phyloP scores from a whole-genome alignment of 64 coral and sea anemone genomes.

The Porites lutea region DNA sequence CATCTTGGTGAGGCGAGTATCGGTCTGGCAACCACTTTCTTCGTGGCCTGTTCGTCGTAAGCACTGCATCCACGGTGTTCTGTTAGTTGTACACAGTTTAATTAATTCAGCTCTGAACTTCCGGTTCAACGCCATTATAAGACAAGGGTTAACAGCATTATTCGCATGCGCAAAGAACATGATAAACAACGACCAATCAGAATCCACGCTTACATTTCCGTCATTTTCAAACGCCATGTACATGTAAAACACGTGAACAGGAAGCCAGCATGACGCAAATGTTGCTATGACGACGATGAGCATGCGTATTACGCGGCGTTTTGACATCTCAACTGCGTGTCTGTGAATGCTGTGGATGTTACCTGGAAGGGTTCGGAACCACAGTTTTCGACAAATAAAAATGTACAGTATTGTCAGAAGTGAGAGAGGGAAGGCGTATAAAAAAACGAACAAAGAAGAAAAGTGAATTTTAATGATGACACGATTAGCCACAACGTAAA shows the following conservation, averaged over 20 bases:
- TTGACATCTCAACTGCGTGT: neutral
- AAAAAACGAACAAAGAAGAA: slow-evolving; percentile 22
- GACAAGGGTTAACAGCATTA: slow-evolving; percentile 5
- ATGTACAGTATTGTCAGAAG: neutral
- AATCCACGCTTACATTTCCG: neutral
- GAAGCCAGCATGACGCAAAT: slow-evolving; percentile 17
- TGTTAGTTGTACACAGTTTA: neutral
- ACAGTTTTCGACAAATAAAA: slow-evolving; percentile 25
- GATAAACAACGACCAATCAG: neutral
- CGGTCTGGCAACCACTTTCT: neutral
- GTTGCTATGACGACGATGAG: slow-evolving; percentile 37
- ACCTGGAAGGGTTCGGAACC: slow-evolving; percentile 3
- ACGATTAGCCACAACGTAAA: neutral
- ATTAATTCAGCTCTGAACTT: slow-evolving; percentile 22
- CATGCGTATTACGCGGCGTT: slow-evolving; percentile 11
- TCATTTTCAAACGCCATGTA: neutral
- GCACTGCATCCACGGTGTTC: neutral
- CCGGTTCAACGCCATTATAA: slow-evolving; percentile 2
- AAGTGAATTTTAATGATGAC: neutral
- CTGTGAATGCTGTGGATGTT: slow-evolving; percentile 27
- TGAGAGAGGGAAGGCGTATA: slow-evolving; percentile 6
- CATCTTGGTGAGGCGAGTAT: neutral
- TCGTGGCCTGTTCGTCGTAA: neutral
- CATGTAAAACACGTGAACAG: slow-evolving; percentile 19
- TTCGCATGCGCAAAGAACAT: slow-evolving; percentile 6